Percentiles rank a stretch among this genome's conserved stretches.
Conservation (phyloP, 1,140 invertebrate species). For the Yoshiicerus persimilis region DNA sequence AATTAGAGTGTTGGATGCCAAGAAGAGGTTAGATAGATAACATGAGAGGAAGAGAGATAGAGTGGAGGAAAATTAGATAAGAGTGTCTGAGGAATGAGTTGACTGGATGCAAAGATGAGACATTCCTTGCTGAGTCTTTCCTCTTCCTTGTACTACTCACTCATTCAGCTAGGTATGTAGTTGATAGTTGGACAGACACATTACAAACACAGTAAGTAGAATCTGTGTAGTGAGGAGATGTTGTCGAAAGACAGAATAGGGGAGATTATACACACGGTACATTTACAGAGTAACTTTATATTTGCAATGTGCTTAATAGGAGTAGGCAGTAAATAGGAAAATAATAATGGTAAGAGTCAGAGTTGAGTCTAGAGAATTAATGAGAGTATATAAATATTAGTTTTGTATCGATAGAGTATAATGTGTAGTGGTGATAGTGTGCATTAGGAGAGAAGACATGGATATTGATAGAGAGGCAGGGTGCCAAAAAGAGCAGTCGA, state of each 20-base stretch:
- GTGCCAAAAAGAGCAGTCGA: slow-evolving; percentile 9
- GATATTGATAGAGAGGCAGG: slow-evolving; percentile 24
- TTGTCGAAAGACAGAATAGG: too few species aligned
- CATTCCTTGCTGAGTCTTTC: not conserved
- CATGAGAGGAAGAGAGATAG: not conserved
- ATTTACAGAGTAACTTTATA: too few species aligned
- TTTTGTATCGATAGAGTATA: not conserved
- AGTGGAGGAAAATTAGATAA: not conserved
- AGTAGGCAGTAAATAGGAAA: not conserved
- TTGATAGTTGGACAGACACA: not conserved
- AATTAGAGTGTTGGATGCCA: slow-evolving; percentile 31
- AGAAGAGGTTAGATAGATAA: not conserved
- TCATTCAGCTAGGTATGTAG: not conserved
- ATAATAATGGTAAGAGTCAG: too few species aligned
- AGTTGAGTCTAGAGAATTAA: too few species aligned
- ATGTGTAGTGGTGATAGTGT: not conserved
- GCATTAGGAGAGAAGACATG: not conserved
- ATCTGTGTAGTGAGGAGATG: not conserved
- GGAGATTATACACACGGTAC: not conserved
- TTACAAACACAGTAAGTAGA: not conserved
- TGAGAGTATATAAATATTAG: not conserved
- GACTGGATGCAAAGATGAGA: not conserved
- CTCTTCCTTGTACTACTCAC: not conserved
- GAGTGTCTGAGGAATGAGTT: not conserved
- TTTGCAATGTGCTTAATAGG: not conserved